Evolutionary conservation across 2,888 invertebrate species (phyloP), one percentile per base, ranked within the genome.

Genomic region (Aleiodes alternator): DNA sequence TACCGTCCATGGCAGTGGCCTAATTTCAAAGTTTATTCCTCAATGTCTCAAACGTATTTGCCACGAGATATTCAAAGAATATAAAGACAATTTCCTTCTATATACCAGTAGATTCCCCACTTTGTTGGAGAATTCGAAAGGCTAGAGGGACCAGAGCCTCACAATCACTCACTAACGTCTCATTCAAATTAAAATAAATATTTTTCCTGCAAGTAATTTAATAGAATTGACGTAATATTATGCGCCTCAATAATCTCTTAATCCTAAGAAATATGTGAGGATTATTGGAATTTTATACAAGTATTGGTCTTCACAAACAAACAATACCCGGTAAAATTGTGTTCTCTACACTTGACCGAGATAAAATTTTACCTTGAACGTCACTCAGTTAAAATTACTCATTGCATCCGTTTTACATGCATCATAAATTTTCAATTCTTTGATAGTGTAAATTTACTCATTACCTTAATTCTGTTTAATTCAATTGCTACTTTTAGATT

Each of bases 1-100:
- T 75, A 79, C 79, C 72, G 70, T 78, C 72, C 79, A 79, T 79
- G 76, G 48, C 72, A 76, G 48, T 78, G 70, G 57, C 69, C 68
- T 29, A 38, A 59, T 43, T 76, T 4, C 43, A 48, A 31, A 9
- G 50, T 50, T 50, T 23, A 68, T 12, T 29, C n/a, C 50, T 2
- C 12, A 29, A 14, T 12, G 68, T 48, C 16, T 16, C 48, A 9
- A 4, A 14, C 12, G 43, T 68, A 51, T 68, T n/a, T 50, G n/a
- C 1, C 23, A n/a, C 50, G 23, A 11, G 43, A 23, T n/a, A 14
- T 16, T 48, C 43, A 16, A 16, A 16, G 1, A 5, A 29, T 8
- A 48, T 16, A 23, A 9, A 9, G 7, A 8, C 7, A 43, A 9
- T 8, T 8, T 59, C 34, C 34, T n/a, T 43, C 1, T 61, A 11